These are phyloP conservation scores for Neogale vison DNA, from an alignment of 2,113 vertebrate genomes.

Conservation along the genomic window DNA sequence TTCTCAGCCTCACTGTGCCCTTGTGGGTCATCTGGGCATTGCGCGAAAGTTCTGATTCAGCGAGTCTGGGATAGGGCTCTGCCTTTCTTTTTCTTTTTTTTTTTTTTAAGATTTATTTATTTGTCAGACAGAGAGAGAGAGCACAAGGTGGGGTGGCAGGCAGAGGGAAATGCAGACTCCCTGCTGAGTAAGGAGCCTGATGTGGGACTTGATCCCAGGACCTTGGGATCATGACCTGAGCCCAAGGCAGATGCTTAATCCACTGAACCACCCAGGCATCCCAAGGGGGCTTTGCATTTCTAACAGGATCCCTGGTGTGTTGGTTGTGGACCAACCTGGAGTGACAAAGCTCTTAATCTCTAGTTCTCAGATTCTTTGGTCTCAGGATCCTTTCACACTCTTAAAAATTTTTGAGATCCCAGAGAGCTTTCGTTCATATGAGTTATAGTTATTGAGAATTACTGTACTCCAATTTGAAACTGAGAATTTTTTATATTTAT, in stretches of 20 bases:
- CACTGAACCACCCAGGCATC: neutral
- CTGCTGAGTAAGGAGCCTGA: too few relatives aligned
- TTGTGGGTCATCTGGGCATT: neutral
- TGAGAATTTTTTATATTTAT: neutral
- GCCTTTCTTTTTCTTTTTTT: neutral
- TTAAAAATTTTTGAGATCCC: slow-evolving; percentile 24
- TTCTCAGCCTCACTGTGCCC: neutral
- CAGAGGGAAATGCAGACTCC: too few relatives aligned
- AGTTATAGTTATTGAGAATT: slow-evolving; percentile 11
- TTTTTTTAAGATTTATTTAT: too few relatives aligned
- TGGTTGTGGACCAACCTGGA: neutral
- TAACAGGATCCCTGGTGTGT: slow-evolving; percentile 15
- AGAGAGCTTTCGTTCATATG: slow-evolving; percentile 7
- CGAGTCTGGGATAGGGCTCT: neutral
- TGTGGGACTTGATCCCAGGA: neutral
- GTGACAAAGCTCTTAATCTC: neutral
- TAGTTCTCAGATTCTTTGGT: neutral
- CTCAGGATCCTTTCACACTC: neutral
- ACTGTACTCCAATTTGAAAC: slow-evolving; percentile 8
- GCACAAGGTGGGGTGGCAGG: too few relatives aligned
- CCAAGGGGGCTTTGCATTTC: neutral
- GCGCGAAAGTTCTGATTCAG: neutral
- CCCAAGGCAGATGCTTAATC: neutral
- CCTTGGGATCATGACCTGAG: neutral
- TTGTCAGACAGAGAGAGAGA: too few relatives aligned